These are phyloP conservation scores for Sinocyclocheilus maitianheensis DNA, from an alignment of 2,113 vertebrate species.

Conservation along the genomic window DNA sequence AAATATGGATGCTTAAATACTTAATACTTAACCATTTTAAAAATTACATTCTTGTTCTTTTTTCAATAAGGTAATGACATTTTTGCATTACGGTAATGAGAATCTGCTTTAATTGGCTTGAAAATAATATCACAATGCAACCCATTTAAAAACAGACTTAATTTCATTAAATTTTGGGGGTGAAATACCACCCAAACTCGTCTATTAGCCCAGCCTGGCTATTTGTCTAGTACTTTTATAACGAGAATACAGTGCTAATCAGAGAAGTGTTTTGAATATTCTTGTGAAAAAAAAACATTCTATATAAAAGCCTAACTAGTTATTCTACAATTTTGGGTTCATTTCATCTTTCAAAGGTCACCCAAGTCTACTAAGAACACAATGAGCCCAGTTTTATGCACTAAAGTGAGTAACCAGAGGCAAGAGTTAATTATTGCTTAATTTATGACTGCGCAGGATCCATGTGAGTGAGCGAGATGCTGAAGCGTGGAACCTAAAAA, in stretches of 20 bases:
- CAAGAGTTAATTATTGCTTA: not conserved
- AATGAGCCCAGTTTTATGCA: not conserved
- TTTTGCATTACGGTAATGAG: not conserved
- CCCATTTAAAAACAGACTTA: not conserved
- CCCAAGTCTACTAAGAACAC: conserved; percentile 5
- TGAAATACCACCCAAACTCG: not conserved
- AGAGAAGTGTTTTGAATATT: not conserved
- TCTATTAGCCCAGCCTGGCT: not conserved
- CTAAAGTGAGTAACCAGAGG: not conserved
- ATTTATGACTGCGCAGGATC: not conserved
- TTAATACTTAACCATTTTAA: not conserved
- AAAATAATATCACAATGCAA: no score
- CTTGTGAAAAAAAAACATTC: not conserved
- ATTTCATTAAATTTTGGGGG: not conserved
- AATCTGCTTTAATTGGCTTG: not conserved
- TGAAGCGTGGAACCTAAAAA: not conserved
- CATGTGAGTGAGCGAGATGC: not conserved
- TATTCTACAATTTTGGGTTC: not conserved
- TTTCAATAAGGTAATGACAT: not conserved
- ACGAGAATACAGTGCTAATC: conserved; percentile 11
- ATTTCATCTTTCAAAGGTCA: not conserved
- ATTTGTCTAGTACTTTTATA: not conserved
- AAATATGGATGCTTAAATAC: not conserved
- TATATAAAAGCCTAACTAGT: not conserved
- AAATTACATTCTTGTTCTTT: not conserved